A percentile compares a stretch with the other conserved stretches of the same genome.
These are phyloP conservation scores for Xanthorhoe designata DNA, from an alignment of 2,888 invertebrate species.

Conservation along the genomic window DNA sequence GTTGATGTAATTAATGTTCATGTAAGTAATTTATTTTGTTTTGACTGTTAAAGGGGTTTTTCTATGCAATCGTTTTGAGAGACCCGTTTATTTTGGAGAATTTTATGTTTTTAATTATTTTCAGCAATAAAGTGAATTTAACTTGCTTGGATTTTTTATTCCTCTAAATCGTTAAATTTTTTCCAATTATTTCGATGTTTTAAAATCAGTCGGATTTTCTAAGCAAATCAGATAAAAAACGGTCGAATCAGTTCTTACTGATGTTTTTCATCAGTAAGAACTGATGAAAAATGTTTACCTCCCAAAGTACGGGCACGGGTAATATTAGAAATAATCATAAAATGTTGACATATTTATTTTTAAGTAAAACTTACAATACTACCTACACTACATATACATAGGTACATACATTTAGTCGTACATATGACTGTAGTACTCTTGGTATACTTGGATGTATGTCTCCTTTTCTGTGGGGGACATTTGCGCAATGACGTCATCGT, in stretches of 20 bases:
- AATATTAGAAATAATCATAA: conserved; percentile 5
- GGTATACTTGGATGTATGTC: conserved; percentile 96
- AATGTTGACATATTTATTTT: conserved; percentile 24
- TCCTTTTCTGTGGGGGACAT: conserved; percentile 98
- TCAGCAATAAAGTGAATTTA: conserved; percentile 1
- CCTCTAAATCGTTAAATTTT: too few relatives aligned
- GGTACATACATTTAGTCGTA: conserved; percentile 87
- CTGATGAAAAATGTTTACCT: too few relatives aligned
- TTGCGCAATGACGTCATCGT: conserved; percentile 93
- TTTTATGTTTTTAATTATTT: conserved; percentile 8
- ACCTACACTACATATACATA: too few relatives aligned
- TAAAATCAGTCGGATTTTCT: too few relatives aligned
- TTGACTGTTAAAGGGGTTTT: conserved; percentile 30
- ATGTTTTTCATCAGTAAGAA: too few relatives aligned
- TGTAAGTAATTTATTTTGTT: conserved; percentile 40
- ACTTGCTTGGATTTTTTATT: background rate
- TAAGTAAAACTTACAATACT: conserved; percentile 24
- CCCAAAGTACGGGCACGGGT: too few relatives aligned
- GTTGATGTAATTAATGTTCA: conserved; percentile 23
- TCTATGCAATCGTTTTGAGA: background rate
- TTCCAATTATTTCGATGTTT: too few relatives aligned
- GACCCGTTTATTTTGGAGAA: conserved; percentile 7
- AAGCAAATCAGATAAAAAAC: too few relatives aligned
- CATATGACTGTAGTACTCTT: conserved; percentile 96
- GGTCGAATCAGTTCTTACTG: too few relatives aligned